Base-by-base conservation (phyloP, 2,797 vertebrate species). In the Myoxocephalus aenaeus region DNA sequence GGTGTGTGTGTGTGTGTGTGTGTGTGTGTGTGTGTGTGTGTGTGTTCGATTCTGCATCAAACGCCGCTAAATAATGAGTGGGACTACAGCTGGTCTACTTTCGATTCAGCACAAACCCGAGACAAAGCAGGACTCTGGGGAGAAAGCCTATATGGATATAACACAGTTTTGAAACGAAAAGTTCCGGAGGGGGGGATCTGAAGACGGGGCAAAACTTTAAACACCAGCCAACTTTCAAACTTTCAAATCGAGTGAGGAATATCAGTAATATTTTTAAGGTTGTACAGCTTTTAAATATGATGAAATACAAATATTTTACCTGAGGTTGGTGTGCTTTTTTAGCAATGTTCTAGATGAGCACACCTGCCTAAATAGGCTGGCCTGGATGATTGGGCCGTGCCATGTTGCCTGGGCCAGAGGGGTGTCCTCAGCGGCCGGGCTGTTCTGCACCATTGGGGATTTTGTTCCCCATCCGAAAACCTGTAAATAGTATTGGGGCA, bases 61-160 rank as follows among this genome's bases (percentile, higher is more conserved):
- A 79, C 44, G 5, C n/a, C 3, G 10, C 69, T 73, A 76, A 80
- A 85, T 81, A 84, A 80, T 77, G 73, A 87, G 76, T 83, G 62
- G 64, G 59, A 78, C 75, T 72, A 65, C 67, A 69, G 56, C 76
- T 76, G 75, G 74, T 87, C 62, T 84, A 54, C 81, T 86, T 86
- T 85, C 65, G 75, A 72, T 73, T 81, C 50, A 72, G 59, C 79
- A 79, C 61, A 81, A 81, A 68, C 72, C 72, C 7, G 6, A 71
- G 53, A 77, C 6, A 61, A 73, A 87, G 29, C 66, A 44, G 64
- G 44, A 57, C 82, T 80, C 78, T 53, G 65, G 81, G 81, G 80
- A 90, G 64, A 29, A 64, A 75, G 80, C 53, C 67, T 70, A 71
- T 77, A 73, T 76, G 80, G 63, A 77, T 82, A 77, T 40, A 75